phyloP scores from a whole-genome alignment of 2,888 invertebrate species.

The Pediacus dermestoides region DNA sequence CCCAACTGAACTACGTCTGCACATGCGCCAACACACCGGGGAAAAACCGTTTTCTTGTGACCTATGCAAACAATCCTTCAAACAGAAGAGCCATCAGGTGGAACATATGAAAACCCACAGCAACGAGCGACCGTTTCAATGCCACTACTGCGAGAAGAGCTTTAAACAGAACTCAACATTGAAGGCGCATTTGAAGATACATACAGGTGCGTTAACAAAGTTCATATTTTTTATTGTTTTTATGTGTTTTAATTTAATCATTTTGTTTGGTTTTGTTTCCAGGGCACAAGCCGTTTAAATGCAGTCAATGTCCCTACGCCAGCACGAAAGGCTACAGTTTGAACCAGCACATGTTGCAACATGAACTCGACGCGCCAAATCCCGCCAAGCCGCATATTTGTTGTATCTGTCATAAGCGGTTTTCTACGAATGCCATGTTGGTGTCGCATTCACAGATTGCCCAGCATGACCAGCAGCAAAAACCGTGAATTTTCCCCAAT shows the following conservation, averaged over 20 bases:
- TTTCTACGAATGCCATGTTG: conserved; percentile 17
- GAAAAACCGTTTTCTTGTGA: conserved; percentile 44
- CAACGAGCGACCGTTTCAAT: conserved; percentile 40
- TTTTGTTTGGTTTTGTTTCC: too few relatives aligned
- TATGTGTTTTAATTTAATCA: background rate
- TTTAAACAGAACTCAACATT: conserved; percentile 41
- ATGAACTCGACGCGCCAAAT: conserved; percentile 22
- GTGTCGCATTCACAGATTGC: conserved; percentile 21
- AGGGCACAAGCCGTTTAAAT: conserved; percentile 42
- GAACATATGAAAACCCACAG: conserved; percentile 42
- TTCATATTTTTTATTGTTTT: background rate
- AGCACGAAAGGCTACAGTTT: conserved; percentile 41
- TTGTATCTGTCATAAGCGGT: conserved; percentile 18
- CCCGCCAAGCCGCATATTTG: conserved; percentile 16
- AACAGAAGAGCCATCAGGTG: conserved; percentile 42
- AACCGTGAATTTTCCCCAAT: too few relatives aligned
- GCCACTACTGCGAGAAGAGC: conserved; percentile 39
- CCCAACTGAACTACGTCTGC: conserved; percentile 39
- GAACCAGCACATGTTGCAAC: conserved; percentile 42
- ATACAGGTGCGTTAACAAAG: conserved; percentile 33
- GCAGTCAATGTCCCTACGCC: conserved; percentile 41
- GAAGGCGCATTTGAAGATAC: conserved; percentile 41
- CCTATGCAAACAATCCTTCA: conserved; percentile 40
- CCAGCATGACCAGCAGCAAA: too few relatives aligned
- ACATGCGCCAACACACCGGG: conserved; percentile 45